Evolutionary conservation across 1,140 invertebrate genomes (phyloP), one percentile per base, ranked within the genome.

Genomic region (Scylla paramamosain): DNA sequence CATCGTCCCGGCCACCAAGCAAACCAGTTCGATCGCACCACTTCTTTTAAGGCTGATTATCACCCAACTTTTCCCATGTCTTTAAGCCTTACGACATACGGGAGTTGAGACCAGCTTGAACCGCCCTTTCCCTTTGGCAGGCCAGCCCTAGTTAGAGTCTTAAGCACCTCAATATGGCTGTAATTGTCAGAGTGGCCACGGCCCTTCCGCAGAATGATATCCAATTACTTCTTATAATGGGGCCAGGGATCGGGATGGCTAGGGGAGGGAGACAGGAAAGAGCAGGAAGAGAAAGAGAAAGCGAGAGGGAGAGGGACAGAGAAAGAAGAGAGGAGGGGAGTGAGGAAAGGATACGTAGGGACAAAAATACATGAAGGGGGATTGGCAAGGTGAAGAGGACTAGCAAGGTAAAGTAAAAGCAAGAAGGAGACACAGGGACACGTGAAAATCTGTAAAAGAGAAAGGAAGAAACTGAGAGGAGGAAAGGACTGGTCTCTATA

Each of bases 131-230:
- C 46, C 39, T 59, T 92, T 86, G 94, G 89, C 89, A 84, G 67
- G 39, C 89, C 31, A 45, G 89, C 90, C 90, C 94, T 92, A 95
- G 94, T 95, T 95, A 95, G 94, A 90, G 86, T 45, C 94, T 92
- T 95, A 95, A 95, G 94, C 94, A 95, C 94, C 94, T 95, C 94
- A 95, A 95, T 95, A 92, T 95, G 87, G 90, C 87, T 95, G 90
- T 95, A 95, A 95, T 95, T 92, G 94, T 92, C 46, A 91, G 77
- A 77, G 88, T 84, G 90, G 94, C 82, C 83, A 31, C 20, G 82
- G 52, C 89, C 90, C 94, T 95, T 95, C 94, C 94, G 32, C 82
- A 86, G 94, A 91, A 91, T 95, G 94, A 84, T 95, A 95, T 95
- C 94, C 94, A 95, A 95, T 95, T 95, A 95, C 94, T 45, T 92